These are phyloP conservation scores for Morone chrysops DNA, from an alignment of 2,113 vertebrate genomes.

Conservation along the genomic window DNA sequence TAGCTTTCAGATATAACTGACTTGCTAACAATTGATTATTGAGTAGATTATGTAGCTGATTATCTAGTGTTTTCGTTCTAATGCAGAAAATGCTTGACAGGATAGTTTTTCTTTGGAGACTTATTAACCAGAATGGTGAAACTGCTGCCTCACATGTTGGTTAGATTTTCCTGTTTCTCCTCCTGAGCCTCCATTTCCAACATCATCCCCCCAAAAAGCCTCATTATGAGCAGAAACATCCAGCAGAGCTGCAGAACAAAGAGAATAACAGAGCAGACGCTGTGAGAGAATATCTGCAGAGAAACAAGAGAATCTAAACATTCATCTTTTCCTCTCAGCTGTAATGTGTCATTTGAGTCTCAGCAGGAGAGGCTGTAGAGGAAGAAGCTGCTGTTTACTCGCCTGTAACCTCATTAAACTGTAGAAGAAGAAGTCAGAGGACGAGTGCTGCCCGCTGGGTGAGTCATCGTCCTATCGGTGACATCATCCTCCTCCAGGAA, in stretches of 20 bases:
- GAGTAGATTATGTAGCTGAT: too few species aligned
- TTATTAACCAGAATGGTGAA: too few species aligned
- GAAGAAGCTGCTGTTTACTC: slow-evolving; percentile 8
- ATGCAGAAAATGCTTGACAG: too few species aligned
- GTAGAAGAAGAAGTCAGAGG: slow-evolving; percentile 18
- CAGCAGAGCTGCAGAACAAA: slow-evolving; percentile 24
- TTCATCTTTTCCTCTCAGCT: slow-evolving; percentile 8
- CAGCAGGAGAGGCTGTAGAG: slow-evolving; percentile 17
- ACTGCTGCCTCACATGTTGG: neutral
- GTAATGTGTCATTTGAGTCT: slow-evolving; percentile 31
- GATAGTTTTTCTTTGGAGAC: too few species aligned
- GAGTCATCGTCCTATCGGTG: slow-evolving; percentile 27
- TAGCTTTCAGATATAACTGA: too few species aligned
- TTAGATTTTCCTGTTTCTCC: slow-evolving; percentile 5
- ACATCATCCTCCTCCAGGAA: slow-evolving; percentile 20
- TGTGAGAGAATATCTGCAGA: neutral
- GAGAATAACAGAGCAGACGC: slow-evolving; percentile 25
- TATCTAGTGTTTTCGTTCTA: too few species aligned
- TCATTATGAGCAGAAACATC: slow-evolving; percentile 5
- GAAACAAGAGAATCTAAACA: slow-evolving; percentile 21
- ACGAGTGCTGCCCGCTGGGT: neutral
- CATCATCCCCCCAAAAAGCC: neutral
- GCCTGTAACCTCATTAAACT: slow-evolving; percentile 21
- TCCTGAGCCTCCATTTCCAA: slow-evolving; percentile 23
- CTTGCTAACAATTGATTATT: too few species aligned